Evolutionary conservation across 2,797 vertebrate genomes (phyloP), one percentile per base, ranked within the genome.

Genomic region (Amazona finschi): DNA sequence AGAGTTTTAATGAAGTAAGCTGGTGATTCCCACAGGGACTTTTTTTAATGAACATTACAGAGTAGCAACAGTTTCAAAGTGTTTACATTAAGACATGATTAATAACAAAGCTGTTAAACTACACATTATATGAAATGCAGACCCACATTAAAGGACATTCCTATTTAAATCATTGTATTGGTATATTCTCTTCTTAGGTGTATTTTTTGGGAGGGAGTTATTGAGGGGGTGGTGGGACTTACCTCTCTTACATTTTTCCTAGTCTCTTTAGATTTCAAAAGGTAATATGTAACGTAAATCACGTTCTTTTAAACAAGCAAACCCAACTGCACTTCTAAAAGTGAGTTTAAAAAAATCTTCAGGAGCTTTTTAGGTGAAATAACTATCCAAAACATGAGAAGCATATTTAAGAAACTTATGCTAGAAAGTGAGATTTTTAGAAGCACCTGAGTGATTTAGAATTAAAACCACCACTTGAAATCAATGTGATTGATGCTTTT

Each of bases 41-140:
- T 90, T 97, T 97, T 97, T 93, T 96, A 94, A 93, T 72, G 91
- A 97, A 93, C 74, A 75, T 95, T 95, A 95, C 90, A 70, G 95
- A 97, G 87, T 27, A 97, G 88, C 85, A 90, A 39, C 84, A 82
- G 61, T 93, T 96, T 97, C 88, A 20, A 93, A 93, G 89, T 95
- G 71, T 97, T 97, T 98, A 96, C 55, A 46, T 97, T 97, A 97
- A 96, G 95, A 92, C 92, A 69, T 97, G 97, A 97, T 98, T 97
- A 98, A 98, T 97, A 97, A 94, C 87, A 95, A 96, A 94, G 50
- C 70, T 62, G 92, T 97, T 97, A 96, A 97, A 31, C 36, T 89
- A 80, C 83, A 76, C 46, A 27, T 95, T 89, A 57, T 49, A 36
- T 91, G 96, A 95, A 93, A 87, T 80, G 83, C 90, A 95, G 85